phyloP scores from a whole-genome alignment of 2,888 invertebrate genomes.

The Amphipoea oculea region DNA sequence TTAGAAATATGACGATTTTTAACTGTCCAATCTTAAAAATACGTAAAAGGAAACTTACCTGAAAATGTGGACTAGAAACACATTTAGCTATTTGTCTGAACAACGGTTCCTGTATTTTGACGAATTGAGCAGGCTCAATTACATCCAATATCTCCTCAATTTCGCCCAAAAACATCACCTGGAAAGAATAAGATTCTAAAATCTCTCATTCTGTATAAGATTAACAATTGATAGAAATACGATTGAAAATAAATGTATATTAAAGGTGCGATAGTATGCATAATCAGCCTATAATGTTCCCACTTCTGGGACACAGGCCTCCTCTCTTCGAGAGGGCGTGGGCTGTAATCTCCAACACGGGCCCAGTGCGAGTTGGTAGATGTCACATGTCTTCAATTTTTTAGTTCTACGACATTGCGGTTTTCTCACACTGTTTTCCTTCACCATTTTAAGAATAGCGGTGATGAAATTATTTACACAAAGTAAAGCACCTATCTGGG shows the following conservation, averaged over 20 bases:
- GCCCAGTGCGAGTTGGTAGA: not conserved
- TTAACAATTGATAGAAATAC: not conserved
- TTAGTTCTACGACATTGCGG: not conserved
- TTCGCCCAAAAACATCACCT: slow-evolving; percentile 99
- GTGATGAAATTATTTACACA: not conserved
- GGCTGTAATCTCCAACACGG: not conserved
- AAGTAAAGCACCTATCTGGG: not conserved
- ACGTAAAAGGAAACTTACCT: slow-evolving; percentile 90
- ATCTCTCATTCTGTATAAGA: not conserved
- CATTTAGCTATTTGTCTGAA: slow-evolving; percentile 99
- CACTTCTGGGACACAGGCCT: not conserved
- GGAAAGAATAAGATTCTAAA: slow-evolving; percentile 65
- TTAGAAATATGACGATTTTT: not conserved
- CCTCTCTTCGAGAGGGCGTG: not conserved
- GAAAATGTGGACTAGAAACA: slow-evolving; percentile 99
- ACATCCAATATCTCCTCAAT: slow-evolving; percentile 99
- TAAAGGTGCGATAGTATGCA: not conserved
- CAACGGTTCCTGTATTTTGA: slow-evolving; percentile 99
- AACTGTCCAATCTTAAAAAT: slow-evolving; percentile 3
- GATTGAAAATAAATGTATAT: not conserved
- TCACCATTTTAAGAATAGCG: not conserved
- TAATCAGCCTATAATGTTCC: not conserved
- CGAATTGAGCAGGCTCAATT: slow-evolving; percentile 99
- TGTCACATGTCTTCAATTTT: not conserved
- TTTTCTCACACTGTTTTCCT: not conserved